These are phyloP conservation scores for Pteromalus puparum DNA, from an alignment of 1,140 invertebrate genomes.

Conservation along the genomic window DNA sequence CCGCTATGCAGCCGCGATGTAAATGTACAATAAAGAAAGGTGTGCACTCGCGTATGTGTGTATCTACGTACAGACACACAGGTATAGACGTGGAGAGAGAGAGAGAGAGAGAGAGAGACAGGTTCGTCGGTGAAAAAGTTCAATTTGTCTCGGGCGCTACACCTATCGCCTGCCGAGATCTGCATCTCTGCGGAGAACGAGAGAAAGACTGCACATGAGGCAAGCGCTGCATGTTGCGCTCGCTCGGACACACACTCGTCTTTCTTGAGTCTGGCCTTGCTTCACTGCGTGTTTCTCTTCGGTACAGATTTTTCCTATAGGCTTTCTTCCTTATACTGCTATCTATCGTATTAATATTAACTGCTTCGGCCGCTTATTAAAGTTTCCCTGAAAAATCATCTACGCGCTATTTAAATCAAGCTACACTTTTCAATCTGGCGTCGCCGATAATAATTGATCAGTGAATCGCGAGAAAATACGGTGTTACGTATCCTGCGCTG, in stretches of 20 bases:
- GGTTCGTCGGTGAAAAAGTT: conserved; percentile 56
- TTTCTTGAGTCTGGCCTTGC: neutral
- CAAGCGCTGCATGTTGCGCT: neutral
- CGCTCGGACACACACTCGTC: neutral
- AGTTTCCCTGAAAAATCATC: neutral
- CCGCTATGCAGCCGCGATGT: neutral
- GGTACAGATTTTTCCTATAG: neutral
- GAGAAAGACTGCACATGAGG: neutral
- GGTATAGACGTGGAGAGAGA: conserved; percentile 13
- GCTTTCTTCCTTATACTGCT: neutral
- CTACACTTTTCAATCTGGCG: no score
- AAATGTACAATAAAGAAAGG: conserved; percentile 1
- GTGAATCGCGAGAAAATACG: no score
- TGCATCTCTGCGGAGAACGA: conserved; percentile 10
- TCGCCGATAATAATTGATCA: no score
- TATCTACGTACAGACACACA: no score
- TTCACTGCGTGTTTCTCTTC: neutral
- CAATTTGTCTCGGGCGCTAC: conserved; percentile 56
- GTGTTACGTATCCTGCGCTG: no score
- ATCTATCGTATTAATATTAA: neutral
- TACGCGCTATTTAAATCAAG: no score
- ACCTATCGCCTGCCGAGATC: conserved; percentile 49
- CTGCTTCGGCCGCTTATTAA: neutral
- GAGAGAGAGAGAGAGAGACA: conserved; percentile 32
- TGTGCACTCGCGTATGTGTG: neutral